These are phyloP conservation scores for Limnothrissa miodon DNA, from an alignment of 2,113 vertebrate genomes.

Conservation along the genomic window DNA sequence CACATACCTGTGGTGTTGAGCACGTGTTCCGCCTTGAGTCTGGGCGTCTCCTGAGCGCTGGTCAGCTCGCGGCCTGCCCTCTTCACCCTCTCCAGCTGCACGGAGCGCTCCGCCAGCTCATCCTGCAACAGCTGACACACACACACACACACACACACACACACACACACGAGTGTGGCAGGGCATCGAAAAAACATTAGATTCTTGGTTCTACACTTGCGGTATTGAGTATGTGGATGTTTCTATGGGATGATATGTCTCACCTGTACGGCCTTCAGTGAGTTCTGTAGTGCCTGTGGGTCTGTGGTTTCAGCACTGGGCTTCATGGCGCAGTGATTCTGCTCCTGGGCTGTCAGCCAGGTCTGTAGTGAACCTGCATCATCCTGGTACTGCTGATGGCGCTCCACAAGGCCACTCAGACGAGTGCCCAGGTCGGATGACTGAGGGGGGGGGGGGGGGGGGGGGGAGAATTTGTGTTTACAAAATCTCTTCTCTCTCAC, in stretches of 20 bases:
- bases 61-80: constrained; percentile 79
- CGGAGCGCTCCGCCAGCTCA: constrained; percentile 86
- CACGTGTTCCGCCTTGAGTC: constrained; percentile 74
- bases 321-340: constrained; percentile 67
- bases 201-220: too few species aligned
- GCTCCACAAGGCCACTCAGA: constrained; percentile 78
- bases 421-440: constrained; percentile 82
- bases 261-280: constrained; percentile 84
- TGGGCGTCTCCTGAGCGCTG: constrained; percentile 79
- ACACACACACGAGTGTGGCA: neutral
- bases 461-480: neutral
- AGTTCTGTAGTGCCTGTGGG: constrained; percentile 76
- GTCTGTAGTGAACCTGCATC: constrained; percentile 76
- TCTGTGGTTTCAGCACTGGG: constrained; percentile 78
- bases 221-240: too few species aligned
- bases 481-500: too few species aligned
- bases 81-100: constrained; percentile 92
- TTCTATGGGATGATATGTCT: neutral
- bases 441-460: constrained; percentile 58
- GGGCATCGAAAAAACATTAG: too few species aligned
- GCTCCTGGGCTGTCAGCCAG: constrained; percentile 84
- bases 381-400: constrained; percentile 91
- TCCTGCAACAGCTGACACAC: constrained; percentile 82
- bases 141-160: too few species aligned
- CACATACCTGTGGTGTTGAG: constrained; percentile 80